Evolutionary conservation across 2,888 invertebrate species (phyloP).

Genomic region (Ectobius pallidus): DNA sequence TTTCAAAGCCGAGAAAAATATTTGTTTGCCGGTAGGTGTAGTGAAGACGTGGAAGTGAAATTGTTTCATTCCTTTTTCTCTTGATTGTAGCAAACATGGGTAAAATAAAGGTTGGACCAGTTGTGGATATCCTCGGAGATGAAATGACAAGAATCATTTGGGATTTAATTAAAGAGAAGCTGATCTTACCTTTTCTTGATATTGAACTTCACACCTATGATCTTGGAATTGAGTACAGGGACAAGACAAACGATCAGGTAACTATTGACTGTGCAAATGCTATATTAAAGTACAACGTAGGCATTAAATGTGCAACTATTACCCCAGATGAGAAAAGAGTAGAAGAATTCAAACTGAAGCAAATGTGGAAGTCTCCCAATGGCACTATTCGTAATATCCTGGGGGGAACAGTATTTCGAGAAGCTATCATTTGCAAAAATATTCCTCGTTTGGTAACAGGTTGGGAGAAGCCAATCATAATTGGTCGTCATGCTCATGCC

Average conservation of each 20-base stretch:
- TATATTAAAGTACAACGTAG: conserved; percentile 95
- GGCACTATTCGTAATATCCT: conserved; percentile 88
- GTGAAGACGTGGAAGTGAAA: background rate
- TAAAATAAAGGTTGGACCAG: conserved; percentile 72
- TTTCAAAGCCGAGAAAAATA: no score
- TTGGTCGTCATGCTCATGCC: conserved; percentile 97
- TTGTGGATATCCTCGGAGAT: conserved; percentile 93
- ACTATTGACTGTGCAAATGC: conserved; percentile 97
- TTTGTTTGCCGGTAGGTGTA: background rate
- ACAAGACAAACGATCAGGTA: conserved; percentile 92
- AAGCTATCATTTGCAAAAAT: conserved; percentile 88
- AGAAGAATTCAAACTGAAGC: conserved; percentile 84
- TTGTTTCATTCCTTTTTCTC: background rate
- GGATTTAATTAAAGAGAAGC: conserved; percentile 96
- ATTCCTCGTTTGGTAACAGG: conserved; percentile 94
- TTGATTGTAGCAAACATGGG: conserved; percentile 21
- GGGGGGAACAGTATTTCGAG: conserved; percentile 83
- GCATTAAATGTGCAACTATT: conserved; percentile 98
- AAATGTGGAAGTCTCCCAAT: conserved; percentile 93
- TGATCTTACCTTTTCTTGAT: conserved; percentile 94
- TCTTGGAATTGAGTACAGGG: conserved; percentile 93
- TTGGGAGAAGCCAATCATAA: conserved; percentile 97
- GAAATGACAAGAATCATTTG: conserved; percentile 98
- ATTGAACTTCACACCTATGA: conserved; percentile 94
- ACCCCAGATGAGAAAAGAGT: conserved; percentile 97